These are phyloP conservation scores for Alcedo quadribrachys DNA, from an alignment of 2,797 vertebrate genomes.

Conservation along the genomic window DNA sequence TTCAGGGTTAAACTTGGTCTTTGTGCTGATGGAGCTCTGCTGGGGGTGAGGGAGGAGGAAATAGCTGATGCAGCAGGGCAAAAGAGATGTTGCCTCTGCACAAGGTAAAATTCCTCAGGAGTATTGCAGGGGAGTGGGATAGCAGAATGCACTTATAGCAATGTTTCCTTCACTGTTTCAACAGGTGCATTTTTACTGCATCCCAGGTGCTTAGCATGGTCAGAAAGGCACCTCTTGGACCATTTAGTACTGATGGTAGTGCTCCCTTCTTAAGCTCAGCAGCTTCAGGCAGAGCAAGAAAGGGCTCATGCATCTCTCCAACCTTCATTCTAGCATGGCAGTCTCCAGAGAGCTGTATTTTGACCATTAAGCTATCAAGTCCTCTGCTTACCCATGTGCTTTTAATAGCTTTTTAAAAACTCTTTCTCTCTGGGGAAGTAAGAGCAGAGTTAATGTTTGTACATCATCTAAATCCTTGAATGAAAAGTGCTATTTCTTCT, in stretches of 20 bases:
- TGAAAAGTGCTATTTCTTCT: neutral
- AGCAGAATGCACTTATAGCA: neutral
- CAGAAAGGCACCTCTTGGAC: neutral
- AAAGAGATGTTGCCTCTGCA: neutral
- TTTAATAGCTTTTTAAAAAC: neutral
- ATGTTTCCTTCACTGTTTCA: neutral
- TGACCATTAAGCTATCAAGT: neutral
- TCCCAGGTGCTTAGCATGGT: neutral
- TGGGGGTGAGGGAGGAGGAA: neutral
- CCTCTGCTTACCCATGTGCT: neutral
- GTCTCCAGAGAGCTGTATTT: neutral
- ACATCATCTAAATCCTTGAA: neutral
- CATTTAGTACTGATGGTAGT: neutral
- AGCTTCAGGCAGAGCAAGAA: neutral
- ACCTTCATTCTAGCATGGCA: neutral
- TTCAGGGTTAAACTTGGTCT: neutral
- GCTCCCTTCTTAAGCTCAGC: neutral
- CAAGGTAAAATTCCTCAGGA: neutral
- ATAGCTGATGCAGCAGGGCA: neutral
- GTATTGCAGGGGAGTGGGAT: neutral
- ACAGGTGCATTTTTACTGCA: conserved; percentile 5
- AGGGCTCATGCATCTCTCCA: neutral
- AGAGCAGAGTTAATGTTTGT: neutral
- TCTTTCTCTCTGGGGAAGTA: neutral
- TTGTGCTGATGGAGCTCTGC: neutral